These are phyloP conservation scores for Prolemur simus DNA, from an alignment of 2,113 vertebrate genomes.

Conservation along the genomic window DNA sequence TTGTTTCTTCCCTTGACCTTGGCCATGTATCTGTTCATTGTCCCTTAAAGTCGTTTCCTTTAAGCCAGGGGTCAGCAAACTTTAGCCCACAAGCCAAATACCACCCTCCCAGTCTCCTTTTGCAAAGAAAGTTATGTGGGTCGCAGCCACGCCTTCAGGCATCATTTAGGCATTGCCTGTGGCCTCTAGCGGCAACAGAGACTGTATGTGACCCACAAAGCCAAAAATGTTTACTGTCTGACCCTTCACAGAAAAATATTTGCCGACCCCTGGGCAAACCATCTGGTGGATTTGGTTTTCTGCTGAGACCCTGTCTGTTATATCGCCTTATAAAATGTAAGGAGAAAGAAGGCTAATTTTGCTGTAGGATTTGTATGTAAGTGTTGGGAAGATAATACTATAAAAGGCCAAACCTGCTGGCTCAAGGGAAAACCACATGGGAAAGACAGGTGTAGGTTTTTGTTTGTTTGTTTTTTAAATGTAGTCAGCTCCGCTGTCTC, in stretches of 20 bases:
- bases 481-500: neutral
- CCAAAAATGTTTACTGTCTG: neutral
- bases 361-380: neutral
- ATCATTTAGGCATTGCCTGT: neutral
- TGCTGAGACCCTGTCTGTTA: neutral
- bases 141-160: too few relatives aligned
- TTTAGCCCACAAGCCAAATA: neutral
- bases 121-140: neutral
- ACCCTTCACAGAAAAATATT: neutral
- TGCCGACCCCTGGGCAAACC: neutral
- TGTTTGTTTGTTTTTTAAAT: neutral
- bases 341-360: neutral
- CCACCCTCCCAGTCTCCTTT: neutral
- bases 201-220: neutral
- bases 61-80: neutral
- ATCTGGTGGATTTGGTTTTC: neutral
- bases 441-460: neutral
- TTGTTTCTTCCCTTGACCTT: neutral
- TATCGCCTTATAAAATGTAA: neutral
- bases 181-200: neutral
- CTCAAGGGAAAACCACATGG: neutral
- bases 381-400: neutral
- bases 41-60: neutral
- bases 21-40: neutral
- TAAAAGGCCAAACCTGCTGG: neutral